Evolutionary conservation across 2,888 invertebrate species (phyloP).

Genomic region (Leptopilina drosophilae): DNA sequence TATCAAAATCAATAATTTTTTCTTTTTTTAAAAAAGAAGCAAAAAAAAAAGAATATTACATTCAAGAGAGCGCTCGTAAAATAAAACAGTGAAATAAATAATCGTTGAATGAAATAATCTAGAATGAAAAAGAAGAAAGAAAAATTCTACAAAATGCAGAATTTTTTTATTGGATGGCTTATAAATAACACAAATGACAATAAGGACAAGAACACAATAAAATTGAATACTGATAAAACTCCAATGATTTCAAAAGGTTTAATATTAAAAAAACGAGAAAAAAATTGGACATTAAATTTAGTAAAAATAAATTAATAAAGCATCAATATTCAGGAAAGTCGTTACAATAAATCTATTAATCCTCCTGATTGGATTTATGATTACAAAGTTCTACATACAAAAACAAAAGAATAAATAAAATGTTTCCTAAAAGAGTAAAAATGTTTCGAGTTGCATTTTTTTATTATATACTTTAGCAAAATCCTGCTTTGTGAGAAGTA

Average conservation of each 20-base stretch:
- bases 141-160: constrained; percentile 6
- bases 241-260: background rate
- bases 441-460: background rate
- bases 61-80: background rate
- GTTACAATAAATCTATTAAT: background rate
- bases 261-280: background rate
- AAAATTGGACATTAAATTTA: background rate
- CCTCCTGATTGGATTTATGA: background rate
- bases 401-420: background rate
- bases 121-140: background rate
- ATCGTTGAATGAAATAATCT: constrained; percentile 2
- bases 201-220: constrained; percentile 23
- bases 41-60: background rate
- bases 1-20: background rate
- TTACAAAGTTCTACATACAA: constrained; percentile 1
- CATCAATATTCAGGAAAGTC: background rate
- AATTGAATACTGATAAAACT: constrained; percentile 32
- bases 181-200: constrained; percentile 29
- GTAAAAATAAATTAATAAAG: background rate
- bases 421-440: too few relatives aligned
- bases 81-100: background rate
- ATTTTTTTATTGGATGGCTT: background rate
- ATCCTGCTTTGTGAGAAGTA: background rate
- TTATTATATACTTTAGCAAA: background rate
- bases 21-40: background rate